Base-by-base conservation (phyloP, 2,113 vertebrate genomes). In the Cardinalis cardinalis region DNA sequence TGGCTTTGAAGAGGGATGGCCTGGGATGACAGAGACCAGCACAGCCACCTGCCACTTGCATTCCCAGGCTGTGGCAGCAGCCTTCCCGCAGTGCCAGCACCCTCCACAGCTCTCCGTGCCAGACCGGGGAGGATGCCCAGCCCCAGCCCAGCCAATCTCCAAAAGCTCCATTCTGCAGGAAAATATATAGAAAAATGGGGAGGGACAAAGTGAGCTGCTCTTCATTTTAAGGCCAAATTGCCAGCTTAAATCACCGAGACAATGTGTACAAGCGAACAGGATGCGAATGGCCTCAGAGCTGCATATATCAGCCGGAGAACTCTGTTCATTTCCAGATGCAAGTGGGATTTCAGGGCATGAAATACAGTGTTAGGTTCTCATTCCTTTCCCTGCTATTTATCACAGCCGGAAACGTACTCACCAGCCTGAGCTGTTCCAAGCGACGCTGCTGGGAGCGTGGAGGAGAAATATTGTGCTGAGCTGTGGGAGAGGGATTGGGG, bases 141-240 rank as follows among this genome's bases (percentile, higher is more conserved):
- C 40, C 21, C 49, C 6, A 64, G 5, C 60, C 48, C 16, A 6
- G 56, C 38, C 18, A 52, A 69, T 59, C 34, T 71, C 56, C 17
- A 41, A 66, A 77, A 68, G 28, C 46, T 51, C 23, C 23, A 11
- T 84, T 52, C 58, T 36, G 38, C 2, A 4, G 87, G 69, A 71
- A 90, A 88, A 93, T 72, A 68, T 14, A 84, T 43, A 79, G 95
- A 92, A 83, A 93, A 81, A 76, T 15, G 8, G 68, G 71, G 80
- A 87, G 92, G 93, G 86, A 71, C 43, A 56, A 82, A 91, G 75
- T 28, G 59, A 82, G 84, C 77, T 82, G 66, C 91, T 95, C 89
- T 88, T 96, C 80, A 36, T 92, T 95, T 85, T 91, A 74, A 71
- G 70, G 79, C 49, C 90, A 95, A 96, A 96, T 94, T 90, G 80